Evolutionary conservation across 2,888 invertebrate species (phyloP).

Genomic region (Listrodromus nycthemerus): DNA sequence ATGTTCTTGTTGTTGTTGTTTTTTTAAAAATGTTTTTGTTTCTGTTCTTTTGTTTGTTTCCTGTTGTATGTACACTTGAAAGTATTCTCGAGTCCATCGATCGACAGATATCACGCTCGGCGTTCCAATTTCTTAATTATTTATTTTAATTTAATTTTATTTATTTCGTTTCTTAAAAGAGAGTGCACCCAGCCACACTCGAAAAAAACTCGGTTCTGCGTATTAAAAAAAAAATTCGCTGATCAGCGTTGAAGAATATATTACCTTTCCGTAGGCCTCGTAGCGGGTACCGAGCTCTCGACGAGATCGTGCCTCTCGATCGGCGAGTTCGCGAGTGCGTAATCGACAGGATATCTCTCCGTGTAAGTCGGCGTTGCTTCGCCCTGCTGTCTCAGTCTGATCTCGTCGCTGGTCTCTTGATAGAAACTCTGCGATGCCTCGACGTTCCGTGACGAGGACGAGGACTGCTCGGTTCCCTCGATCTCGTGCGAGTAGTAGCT

Average conservation of each 20-base stretch:
- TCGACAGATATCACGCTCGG: constrained; percentile 64
- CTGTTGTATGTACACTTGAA: constrained; percentile 80
- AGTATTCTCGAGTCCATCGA: constrained; percentile 71
- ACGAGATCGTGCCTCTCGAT: constrained; percentile 83
- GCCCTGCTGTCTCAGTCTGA: constrained; percentile 75
- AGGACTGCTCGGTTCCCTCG: constrained; percentile 75
- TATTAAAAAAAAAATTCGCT: constrained; percentile 36
- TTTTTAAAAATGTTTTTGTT: neutral
- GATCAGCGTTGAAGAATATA: constrained; percentile 60
- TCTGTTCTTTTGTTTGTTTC: constrained; percentile 29
- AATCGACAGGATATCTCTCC: constrained; percentile 80
- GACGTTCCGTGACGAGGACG: constrained; percentile 77
- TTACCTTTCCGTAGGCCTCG: constrained; percentile 82
- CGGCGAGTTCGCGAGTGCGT: constrained; percentile 79
- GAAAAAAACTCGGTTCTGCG: neutral
- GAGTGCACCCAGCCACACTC: constrained; percentile 28
- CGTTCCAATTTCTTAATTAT: constrained; percentile 66
- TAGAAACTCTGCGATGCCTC: constrained; percentile 82
- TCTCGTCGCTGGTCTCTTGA: constrained; percentile 76
- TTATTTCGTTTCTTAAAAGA: constrained; percentile 4
- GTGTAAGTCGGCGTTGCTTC: constrained; percentile 82
- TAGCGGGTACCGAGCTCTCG: constrained; percentile 81
- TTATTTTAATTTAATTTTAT: constrained; percentile 16
- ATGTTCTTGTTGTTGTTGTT: constrained; percentile 20
- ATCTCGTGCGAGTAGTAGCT: constrained; percentile 79